These are phyloP conservation scores for Hyles vespertilio DNA, from an alignment of 1,140 invertebrate genomes.

Conservation along the genomic window DNA sequence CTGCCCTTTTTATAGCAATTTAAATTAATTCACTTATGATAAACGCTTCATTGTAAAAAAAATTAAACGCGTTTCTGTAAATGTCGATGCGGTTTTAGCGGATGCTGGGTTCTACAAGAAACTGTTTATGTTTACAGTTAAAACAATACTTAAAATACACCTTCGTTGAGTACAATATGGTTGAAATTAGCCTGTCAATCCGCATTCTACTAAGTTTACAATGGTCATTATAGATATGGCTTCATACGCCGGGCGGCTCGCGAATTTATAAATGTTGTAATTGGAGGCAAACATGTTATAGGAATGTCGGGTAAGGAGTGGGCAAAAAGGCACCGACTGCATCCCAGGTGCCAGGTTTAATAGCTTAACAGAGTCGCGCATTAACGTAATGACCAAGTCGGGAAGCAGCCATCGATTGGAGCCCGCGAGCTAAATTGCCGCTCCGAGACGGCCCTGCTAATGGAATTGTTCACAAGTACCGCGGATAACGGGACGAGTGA, in stretches of 20 bases:
- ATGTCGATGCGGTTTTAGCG: constrained; percentile 51
- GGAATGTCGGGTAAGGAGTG: constrained; percentile 37
- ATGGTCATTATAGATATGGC: constrained; percentile 51
- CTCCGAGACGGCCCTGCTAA: constrained; percentile 1
- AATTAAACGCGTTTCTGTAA: constrained; percentile 56
- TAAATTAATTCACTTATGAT: constrained; percentile 72
- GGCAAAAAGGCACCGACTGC: constrained; percentile 31
- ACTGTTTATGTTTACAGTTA: constrained; percentile 19
- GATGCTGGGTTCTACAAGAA: constrained; percentile 42
- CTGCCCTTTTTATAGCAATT: constrained; percentile 65
- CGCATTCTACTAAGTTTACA: constrained; percentile 37
- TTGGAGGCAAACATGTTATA: constrained; percentile 40
- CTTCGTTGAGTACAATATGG: constrained; percentile 17
- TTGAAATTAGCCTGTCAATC: constrained; percentile 19
- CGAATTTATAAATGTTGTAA: constrained; percentile 62
- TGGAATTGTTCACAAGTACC: too few relatives aligned
- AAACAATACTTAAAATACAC: constrained; percentile 12
- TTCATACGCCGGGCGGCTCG: constrained; percentile 38
- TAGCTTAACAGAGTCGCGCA: constrained; percentile 43
- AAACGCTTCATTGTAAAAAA: constrained; percentile 48
- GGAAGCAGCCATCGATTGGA: constrained; percentile 12
- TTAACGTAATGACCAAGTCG: constrained; percentile 39
- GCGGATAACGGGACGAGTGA: too few relatives aligned
- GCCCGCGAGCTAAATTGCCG: constrained; percentile 24
- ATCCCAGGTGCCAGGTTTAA: constrained; percentile 41